Conservation (phyloP, 1,140 invertebrate genomes). For the Zaprionus capensis region DNA sequence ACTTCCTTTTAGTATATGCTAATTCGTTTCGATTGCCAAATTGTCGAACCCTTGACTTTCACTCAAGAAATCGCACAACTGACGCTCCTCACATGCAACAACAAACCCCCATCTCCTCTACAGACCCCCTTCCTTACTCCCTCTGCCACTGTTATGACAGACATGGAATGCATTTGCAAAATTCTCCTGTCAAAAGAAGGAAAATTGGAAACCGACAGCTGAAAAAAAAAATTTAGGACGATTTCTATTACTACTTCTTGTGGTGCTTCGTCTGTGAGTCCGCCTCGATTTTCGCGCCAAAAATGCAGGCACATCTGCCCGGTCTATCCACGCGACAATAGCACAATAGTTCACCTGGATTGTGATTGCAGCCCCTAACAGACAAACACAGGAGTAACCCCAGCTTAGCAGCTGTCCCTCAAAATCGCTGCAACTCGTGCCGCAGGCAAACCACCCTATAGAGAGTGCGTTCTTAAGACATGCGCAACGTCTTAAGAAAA, state of each 20-base stretch:
- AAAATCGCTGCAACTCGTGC: conserved; percentile 3
- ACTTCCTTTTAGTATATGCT: neutral
- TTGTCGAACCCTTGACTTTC: conserved; percentile 73
- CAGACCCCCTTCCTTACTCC: neutral
- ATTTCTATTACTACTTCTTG: too few species aligned
- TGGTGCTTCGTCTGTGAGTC: too few species aligned
- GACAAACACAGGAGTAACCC: conserved; percentile 22
- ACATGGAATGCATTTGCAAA: conserved; percentile 37
- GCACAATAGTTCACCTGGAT: conserved; percentile 78
- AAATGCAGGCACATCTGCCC: conserved; percentile 58
- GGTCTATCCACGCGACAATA: conserved; percentile 39
- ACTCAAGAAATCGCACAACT: conserved; percentile 64
- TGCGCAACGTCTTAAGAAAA: conserved; percentile 77
- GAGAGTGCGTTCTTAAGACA: conserved; percentile 60
- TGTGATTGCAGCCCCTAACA: conserved; percentile 60
- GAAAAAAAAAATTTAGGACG: conserved; percentile 20
- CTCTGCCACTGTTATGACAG: conserved; percentile 31
- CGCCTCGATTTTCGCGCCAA: conserved; percentile 59
- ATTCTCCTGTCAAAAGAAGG: conserved; percentile 46
- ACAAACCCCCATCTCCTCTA: neutral
- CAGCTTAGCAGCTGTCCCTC: conserved; percentile 64
- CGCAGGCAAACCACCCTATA: neutral
- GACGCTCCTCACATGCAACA: conserved; percentile 57
- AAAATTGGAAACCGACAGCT: conserved; percentile 37
- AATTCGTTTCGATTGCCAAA: conserved; percentile 39